Conservation (phyloP, 2,797 vertebrate species). For the Sarcoramphus papa region DNA sequence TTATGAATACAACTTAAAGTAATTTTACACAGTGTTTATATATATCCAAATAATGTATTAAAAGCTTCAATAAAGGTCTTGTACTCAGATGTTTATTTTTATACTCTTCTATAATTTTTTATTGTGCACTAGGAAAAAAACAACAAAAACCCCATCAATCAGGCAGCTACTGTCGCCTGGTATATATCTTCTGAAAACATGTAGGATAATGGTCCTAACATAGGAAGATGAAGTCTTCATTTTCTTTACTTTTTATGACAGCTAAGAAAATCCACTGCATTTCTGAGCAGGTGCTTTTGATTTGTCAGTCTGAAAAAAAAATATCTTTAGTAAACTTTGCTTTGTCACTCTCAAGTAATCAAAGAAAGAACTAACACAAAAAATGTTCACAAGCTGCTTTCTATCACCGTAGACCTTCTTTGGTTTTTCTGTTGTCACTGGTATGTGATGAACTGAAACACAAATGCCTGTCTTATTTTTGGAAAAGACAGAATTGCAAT, state of each 20-base stretch:
- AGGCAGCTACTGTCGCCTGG: not conserved
- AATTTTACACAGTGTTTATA: not conserved
- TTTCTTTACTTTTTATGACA: not conserved
- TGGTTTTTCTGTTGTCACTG: not conserved
- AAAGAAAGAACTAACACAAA: not conserved
- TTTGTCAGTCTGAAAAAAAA: not conserved
- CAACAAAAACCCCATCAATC: rapidly evolving
- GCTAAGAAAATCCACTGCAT: not conserved
- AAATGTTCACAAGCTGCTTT: not conserved
- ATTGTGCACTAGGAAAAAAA: not conserved
- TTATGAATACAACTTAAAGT: not conserved
- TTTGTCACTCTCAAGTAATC: not conserved
- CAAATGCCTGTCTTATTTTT: not conserved
- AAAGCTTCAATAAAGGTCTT: not conserved
- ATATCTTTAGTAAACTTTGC: not conserved
- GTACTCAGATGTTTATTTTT: not conserved
- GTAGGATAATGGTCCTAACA: not conserved
- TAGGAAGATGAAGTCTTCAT: not conserved
- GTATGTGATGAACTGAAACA: not conserved
- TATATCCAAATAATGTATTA: not conserved
- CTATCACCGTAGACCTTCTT: not conserved
- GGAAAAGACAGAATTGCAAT: not conserved
- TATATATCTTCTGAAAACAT: not conserved
- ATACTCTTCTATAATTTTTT: not conserved
- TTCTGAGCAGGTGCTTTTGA: not conserved